Evolutionary conservation across 2,888 invertebrate genomes (phyloP), one percentile per base, ranked within the genome.

Genomic region (Ochlodes sylvanus): DNA sequence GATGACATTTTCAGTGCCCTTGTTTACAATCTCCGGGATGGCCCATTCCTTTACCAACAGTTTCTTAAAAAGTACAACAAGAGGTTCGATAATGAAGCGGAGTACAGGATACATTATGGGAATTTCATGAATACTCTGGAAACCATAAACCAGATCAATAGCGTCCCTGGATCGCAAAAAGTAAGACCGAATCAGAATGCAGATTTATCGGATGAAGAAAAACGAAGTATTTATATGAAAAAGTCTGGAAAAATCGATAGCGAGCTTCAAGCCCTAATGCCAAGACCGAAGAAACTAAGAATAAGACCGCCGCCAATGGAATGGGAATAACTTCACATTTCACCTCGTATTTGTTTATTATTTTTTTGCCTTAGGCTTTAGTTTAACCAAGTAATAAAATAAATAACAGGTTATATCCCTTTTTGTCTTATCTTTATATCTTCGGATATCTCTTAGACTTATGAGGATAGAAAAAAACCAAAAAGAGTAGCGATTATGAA

Each of bases 91-190:
- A 74, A 75, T 38, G 72, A 78, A 69, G 69, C 72, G 1, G 87
- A 88, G 17, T 87, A 86, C 72, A 66, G 77, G 17, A 68, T 73
- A 3, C 80, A 83, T 68, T 88, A 80, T 64, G 52, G 71, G 1
- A 80, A 79, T 69, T 89, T 89, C 71, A 63, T 88, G 64, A 55
- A 76, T 54, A 87, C 89, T 34, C 72, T 90, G 44, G 77, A 73
- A 47, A 76, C 67, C 38, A 77, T 89, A 63, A 89, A 89, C 70
- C 42, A 57, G 14, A 82, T 84, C 21, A 90, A 89, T 75, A 70
- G 78, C 0, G 57, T 71, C 21, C 54, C 76, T 2, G 71, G 73
- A 5, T 68, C 72, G 2, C 63, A 71, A 5, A 86, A 83, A 76
- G 81, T 89, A 42, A 73, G 71, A 2, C 78, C 78, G 0, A 85